These are phyloP conservation scores for Phlogophora meticulosa DNA, from an alignment of 2,888 invertebrate genomes.

Conservation along the genomic window DNA sequence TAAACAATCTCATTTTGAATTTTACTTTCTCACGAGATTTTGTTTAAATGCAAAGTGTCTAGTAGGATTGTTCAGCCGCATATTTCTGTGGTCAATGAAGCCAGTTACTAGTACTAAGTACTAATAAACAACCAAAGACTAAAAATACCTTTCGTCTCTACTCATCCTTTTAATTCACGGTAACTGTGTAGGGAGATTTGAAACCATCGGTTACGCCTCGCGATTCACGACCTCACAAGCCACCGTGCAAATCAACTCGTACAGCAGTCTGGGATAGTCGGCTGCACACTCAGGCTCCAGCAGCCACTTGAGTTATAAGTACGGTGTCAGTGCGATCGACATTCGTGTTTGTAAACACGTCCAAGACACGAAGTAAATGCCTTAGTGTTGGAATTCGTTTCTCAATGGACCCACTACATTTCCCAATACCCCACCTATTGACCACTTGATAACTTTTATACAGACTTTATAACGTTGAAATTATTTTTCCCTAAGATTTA, in stretches of 20 bases:
- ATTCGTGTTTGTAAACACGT: slow-evolving; percentile 3
- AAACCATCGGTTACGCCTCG: too few relatives aligned
- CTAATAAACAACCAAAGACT: not conserved
- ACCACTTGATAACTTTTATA: too few relatives aligned
- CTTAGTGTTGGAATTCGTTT: not conserved
- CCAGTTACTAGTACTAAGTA: not conserved
- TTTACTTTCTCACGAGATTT: slow-evolving; percentile 71
- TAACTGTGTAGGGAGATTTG: too few relatives aligned
- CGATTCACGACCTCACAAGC: too few relatives aligned
- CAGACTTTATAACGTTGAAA: too few relatives aligned
- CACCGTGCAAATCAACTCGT: too few relatives aligned
- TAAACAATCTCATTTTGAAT: slow-evolving; percentile 80
- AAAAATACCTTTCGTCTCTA: too few relatives aligned
- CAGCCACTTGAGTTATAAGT: too few relatives aligned
- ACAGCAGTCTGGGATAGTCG: too few relatives aligned
- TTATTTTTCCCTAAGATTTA: too few relatives aligned
- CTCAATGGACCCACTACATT: not conserved
- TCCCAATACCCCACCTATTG: not conserved
- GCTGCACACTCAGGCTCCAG: too few relatives aligned
- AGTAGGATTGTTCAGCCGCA: slow-evolving; percentile 1
- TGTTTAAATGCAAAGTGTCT: slow-evolving; percentile 54
- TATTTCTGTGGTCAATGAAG: not conserved
- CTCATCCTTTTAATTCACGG: too few relatives aligned
- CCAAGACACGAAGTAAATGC: not conserved
- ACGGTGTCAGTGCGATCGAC: not conserved